A percentile compares a stretch with the other conserved stretches of the same genome.
Evolutionary conservation across 1,140 invertebrate species (phyloP).

Genomic region (Mamestra configurata): DNA sequence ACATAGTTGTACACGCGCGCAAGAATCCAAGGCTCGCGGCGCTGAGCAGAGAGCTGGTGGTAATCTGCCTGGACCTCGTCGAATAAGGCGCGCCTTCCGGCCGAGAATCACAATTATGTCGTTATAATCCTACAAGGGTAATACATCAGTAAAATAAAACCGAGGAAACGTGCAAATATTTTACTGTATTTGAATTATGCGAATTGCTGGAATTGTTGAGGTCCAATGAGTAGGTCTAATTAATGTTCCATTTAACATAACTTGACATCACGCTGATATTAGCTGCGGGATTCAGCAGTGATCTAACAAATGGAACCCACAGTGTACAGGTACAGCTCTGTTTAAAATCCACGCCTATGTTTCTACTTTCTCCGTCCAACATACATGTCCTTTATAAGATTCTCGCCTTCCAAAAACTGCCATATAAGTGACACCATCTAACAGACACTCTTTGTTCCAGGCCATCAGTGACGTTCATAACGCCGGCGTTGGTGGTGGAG

Average conservation of each 20-base stretch:
- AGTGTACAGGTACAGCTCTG: too few species aligned
- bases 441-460: slow-evolving; percentile 70
- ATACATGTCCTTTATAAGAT: too few species aligned
- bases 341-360: too few species aligned
- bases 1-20: slow-evolving; percentile 43
- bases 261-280: neutral
- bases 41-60: slow-evolving; percentile 49
- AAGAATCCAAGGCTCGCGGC: slow-evolving; percentile 54
- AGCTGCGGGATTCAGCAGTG: neutral
- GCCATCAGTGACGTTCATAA: slow-evolving; percentile 91
- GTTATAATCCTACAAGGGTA: slow-evolving; percentile 49
- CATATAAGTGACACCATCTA: neutral
- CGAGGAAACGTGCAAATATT: slow-evolving; percentile 34
- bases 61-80: slow-evolving; percentile 52
- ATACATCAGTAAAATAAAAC: slow-evolving; percentile 47
- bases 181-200: neutral
- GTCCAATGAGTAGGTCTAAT: neutral
- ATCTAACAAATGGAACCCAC: too few species aligned
- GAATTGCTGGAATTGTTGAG: slow-evolving; percentile 7
- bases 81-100: slow-evolving; percentile 51
- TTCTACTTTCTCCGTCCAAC: neutral
- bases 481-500: slow-evolving; percentile 92
- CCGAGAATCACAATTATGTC: slow-evolving; percentile 55
- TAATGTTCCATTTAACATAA: neutral
- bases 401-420: too few species aligned